Evolutionary conservation across 2,113 vertebrate genomes (phyloP).

Genomic region (Scytalopus superciliaris): DNA sequence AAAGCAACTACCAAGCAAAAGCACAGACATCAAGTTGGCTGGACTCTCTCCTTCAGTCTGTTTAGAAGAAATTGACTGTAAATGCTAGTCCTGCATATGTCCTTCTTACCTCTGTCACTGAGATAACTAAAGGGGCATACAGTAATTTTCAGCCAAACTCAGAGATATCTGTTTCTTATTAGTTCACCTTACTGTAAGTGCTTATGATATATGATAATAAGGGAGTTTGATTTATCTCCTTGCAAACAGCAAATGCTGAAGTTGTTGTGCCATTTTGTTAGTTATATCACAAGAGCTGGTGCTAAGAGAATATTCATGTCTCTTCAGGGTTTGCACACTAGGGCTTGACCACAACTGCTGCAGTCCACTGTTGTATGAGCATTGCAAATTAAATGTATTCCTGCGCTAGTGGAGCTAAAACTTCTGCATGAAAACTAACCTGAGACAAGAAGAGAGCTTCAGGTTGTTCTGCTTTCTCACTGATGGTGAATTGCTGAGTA

Average conservation of each 20-base stretch:
- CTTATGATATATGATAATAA: neutral
- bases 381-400: neutral
- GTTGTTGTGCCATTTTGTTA: neutral
- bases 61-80: neutral
- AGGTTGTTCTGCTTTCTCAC: neutral
- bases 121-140: neutral
- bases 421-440: neutral
- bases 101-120: neutral
- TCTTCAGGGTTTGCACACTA: neutral
- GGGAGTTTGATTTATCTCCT: neutral
- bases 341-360: neutral
- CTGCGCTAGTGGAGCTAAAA: neutral
- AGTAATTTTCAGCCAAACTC: neutral
- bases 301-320: neutral
- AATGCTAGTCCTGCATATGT: neutral
- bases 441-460: neutral
- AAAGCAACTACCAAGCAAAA: neutral
- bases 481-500: neutral
- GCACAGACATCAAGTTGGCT: neutral
- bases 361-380: neutral
- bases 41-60: neutral
- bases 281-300: neutral
- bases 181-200: neutral
- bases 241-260: neutral
- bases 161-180: neutral